A percentile compares a stretch with the other conserved stretches of the same genome.
These are phyloP conservation scores for Protaetia brevitarsis DNA, from an alignment of 1,140 invertebrate species.

Conservation along the genomic window DNA sequence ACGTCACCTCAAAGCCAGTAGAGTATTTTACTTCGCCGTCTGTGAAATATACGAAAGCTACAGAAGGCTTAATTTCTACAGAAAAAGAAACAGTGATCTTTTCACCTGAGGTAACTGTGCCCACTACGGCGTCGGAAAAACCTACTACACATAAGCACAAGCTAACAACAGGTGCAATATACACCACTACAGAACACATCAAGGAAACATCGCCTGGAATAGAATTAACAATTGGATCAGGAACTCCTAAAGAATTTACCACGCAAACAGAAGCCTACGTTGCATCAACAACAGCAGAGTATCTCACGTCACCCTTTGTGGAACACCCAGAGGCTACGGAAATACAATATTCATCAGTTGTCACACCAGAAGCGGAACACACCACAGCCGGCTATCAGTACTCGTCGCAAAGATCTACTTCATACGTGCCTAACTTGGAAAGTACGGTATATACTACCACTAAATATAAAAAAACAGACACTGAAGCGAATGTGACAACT, in stretches of 20 bases:
- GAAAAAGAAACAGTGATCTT: background rate
- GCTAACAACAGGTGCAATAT: background rate
- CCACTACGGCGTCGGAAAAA: background rate
- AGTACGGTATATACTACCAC: background rate
- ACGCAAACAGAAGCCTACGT: background rate
- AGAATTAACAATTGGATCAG: too few relatives aligned
- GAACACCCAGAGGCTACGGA: background rate
- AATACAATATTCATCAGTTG: background rate
- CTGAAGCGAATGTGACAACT: background rate
- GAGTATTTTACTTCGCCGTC: background rate
- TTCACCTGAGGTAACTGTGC: background rate
- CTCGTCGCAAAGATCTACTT: background rate
- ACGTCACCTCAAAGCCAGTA: too few relatives aligned
- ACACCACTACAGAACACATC: background rate
- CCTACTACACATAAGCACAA: background rate
- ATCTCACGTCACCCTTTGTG: background rate
- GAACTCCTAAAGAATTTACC: background rate
- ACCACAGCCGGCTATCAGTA: background rate
- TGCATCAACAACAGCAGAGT: background rate
- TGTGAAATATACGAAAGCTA: background rate
- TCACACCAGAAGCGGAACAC: too few relatives aligned
- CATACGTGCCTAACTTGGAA: background rate
- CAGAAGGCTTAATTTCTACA: background rate
- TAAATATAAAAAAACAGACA: background rate
- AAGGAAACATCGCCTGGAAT: background rate